A percentile compares a stretch with the other conserved stretches of the same genome.
Evolutionary conservation across 2,888 invertebrate genomes (phyloP).

Genomic region (Diploptera punctata): DNA sequence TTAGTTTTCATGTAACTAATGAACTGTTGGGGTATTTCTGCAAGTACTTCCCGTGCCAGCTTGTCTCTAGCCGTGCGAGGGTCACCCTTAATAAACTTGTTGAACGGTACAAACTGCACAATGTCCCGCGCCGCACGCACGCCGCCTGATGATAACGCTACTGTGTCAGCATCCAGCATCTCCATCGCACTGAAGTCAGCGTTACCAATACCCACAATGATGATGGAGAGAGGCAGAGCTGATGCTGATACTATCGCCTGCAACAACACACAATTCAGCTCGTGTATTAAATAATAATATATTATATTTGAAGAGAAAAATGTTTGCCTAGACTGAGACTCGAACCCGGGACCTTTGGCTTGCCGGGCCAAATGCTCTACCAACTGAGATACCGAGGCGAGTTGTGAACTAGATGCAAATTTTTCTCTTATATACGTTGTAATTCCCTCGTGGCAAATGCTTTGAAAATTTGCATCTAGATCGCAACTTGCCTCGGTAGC

Average conservation of each 20-base stretch:
- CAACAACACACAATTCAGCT: too few relatives aligned
- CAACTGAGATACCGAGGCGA: too few relatives aligned
- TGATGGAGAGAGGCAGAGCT: conserved; percentile 62
- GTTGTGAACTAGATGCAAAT: too few relatives aligned
- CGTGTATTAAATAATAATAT: too few relatives aligned
- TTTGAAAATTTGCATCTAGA: too few relatives aligned
- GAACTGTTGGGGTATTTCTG: conserved; percentile 62
- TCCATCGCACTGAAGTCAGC: conserved; percentile 51
- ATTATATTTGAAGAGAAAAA: too few relatives aligned
- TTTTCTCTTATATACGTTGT: too few relatives aligned
- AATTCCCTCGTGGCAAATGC: too few relatives aligned
- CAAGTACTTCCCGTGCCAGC: conserved; percentile 64
- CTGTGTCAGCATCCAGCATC: conserved; percentile 48
- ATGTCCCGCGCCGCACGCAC: conserved; percentile 62
- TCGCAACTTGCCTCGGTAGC: too few relatives aligned
- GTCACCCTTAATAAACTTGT: conserved; percentile 51
- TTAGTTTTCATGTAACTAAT: conserved; percentile 57
- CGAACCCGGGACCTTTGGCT: too few relatives aligned
- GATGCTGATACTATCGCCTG: conserved; percentile 56
- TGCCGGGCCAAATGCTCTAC: too few relatives aligned
- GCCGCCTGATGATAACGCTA: conserved; percentile 46
- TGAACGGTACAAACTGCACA: conserved; percentile 65
- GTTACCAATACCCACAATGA: conserved; percentile 59
- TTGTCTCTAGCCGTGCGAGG: conserved; percentile 49
- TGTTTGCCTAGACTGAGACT: too few relatives aligned